Base-by-base conservation (phyloP, 2,797 vertebrate genomes). In the Phoebastria nigripes region DNA sequence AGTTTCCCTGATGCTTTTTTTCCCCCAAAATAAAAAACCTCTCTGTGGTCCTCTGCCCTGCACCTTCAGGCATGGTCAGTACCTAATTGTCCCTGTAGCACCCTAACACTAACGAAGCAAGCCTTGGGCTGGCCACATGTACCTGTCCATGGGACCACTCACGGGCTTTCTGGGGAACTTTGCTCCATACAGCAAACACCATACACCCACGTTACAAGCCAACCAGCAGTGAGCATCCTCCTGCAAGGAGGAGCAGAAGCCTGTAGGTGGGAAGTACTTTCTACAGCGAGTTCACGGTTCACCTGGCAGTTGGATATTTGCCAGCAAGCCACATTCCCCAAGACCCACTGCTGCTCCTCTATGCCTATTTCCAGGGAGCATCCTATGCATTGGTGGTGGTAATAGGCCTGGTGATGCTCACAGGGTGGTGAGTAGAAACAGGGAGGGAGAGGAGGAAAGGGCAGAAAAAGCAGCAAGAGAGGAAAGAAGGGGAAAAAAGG, bases 51-150 rank as follows among this genome's bases (percentile, higher is more conserved):
- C 12, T 21, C 28, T 51, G 35, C 29, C 18, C 20, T n/a, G 4
- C 26, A 24, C 5, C 6, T 35, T 8, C 41, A 59, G 14, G 4
- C 22, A 22, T 28, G 18, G 24, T 44, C 2, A 0, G 11, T n/a
- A 58, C 15, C 39, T 8, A 28, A 24, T 15, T 26, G 3, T 69
- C 20, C 4, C 19, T 3, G 0, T 39, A 39, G 11, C 58, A 63
- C 10, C 6, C 33, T 56, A 42, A 28, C 13, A 15, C 4, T 31
- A 51, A 9, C 0, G 9, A 41, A 69, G 21, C 15, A 83, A 89
- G 5, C 3, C 22, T 12, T 76, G 28, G 7, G 17, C 3, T 69
- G 8, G 6, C 25, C 11, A 17, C 8, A 4, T 1, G 5, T 25
- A 22, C 5, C 18, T 69, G 35, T 21, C 21, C 15, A 6, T 6